These are phyloP conservation scores for Helleia helle DNA, from an alignment of 2,888 invertebrate genomes.

Conservation along the genomic window DNA sequence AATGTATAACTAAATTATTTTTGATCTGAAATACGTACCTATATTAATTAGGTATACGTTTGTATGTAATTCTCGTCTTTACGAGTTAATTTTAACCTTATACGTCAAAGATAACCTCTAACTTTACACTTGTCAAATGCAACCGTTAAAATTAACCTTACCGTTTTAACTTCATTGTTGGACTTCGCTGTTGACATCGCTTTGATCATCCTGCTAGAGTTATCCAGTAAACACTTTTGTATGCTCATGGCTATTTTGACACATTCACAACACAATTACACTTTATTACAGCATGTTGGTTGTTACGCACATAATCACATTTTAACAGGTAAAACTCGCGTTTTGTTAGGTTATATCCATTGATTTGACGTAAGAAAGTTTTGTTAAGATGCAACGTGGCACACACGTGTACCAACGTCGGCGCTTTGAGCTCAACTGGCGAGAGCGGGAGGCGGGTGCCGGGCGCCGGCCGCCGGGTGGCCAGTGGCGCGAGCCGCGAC, in stretches of 20 bases:
- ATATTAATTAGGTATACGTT: too few relatives aligned
- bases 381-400: slow-evolving; percentile 30
- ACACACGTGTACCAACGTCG: slow-evolving; percentile 30
- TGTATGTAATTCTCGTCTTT: too few relatives aligned
- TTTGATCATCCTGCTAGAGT: slow-evolving; percentile 70
- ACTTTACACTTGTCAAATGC: slow-evolving; percentile 14
- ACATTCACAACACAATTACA: slow-evolving; percentile 41
- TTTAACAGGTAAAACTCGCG: slow-evolving; percentile 40
- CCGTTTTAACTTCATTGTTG: slow-evolving; percentile 60
- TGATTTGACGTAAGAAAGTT: slow-evolving; percentile 73
- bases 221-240: slow-evolving; percentile 69
- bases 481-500: slow-evolving; percentile 4
- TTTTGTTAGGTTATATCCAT: slow-evolving; percentile 71
- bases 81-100: slow-evolving; percentile 10
- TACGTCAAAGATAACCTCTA: slow-evolving; percentile 24
- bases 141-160: slow-evolving; percentile 28
- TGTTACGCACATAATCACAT: slow-evolving; percentile 45
- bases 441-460: slow-evolving; percentile 22
- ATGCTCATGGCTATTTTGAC: slow-evolving; percentile 55
- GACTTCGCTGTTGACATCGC: slow-evolving; percentile 66
- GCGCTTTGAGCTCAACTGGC: slow-evolving; percentile 42
- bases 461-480: slow-evolving; percentile 20
- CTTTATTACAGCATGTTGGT: slow-evolving; percentile 37
- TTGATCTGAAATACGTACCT: too few relatives aligned
- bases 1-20: too few relatives aligned